Evolutionary conservation across 2,113 vertebrate species (phyloP).

Genomic region (Corythornis cristatus): DNA sequence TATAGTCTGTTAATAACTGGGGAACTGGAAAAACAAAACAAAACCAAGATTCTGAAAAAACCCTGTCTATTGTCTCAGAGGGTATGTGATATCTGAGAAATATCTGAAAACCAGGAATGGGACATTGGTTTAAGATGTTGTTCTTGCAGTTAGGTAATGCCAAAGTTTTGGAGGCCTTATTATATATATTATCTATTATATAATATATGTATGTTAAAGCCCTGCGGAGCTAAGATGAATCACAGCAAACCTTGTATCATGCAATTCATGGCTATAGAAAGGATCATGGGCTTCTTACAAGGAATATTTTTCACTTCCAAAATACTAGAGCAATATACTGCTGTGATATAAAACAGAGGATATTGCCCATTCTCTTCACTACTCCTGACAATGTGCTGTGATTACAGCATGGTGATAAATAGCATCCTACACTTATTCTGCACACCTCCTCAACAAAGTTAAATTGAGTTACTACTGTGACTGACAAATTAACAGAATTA

Average conservation of each 20-base stretch:
- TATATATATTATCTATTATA: too few species aligned
- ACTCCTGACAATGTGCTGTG: too few species aligned
- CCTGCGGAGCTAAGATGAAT: neutral
- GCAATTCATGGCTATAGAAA: neutral
- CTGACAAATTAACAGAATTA: too few species aligned
- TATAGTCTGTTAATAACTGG: neutral
- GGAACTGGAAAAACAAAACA: neutral
- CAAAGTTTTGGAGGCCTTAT: neutral
- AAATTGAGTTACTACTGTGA: too few species aligned
- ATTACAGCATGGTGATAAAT: too few species aligned
- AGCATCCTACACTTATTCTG: too few species aligned
- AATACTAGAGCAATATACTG: too few species aligned
- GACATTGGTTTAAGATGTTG: neutral
- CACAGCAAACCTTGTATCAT: neutral
- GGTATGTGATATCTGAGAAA: neutral
- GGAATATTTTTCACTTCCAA: too few species aligned
- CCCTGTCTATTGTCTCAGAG: neutral
- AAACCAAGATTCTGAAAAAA: neutral
- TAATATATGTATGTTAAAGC: neutral
- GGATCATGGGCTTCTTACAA: too few species aligned
- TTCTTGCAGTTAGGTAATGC: neutral
- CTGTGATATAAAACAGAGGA: too few species aligned
- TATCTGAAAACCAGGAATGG: neutral
- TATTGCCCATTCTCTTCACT: too few species aligned
- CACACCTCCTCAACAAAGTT: too few species aligned